These are phyloP conservation scores for Macropus fuliginosus DNA, from an alignment of 2,797 vertebrate species.

Conservation along the genomic window DNA sequence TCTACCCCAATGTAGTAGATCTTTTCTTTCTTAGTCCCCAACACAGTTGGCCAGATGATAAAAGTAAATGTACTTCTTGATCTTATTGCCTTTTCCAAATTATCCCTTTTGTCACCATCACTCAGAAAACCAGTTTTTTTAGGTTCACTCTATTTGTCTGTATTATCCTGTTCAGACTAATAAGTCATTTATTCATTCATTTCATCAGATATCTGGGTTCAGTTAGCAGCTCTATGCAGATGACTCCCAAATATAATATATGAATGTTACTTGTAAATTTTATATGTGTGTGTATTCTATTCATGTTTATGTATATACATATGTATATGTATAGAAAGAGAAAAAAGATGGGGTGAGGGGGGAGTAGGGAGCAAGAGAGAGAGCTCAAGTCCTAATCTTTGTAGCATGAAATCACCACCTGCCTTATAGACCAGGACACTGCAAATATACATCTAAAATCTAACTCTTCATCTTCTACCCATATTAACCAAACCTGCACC, in stretches of 20 bases:
- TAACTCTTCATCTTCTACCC: neutral
- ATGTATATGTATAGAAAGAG: neutral
- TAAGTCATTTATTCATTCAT: neutral
- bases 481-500: neutral
- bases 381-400: neutral
- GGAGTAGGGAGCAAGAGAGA: neutral
- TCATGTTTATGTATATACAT: neutral
- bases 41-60: neutral
- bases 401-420: neutral
- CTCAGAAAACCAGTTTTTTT: neutral
- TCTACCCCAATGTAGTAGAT: neutral
- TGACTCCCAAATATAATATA: neutral
- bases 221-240: neutral
- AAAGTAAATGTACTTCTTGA: neutral
- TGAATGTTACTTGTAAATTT: neutral
- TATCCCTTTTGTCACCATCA: neutral
- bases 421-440: neutral
- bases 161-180: neutral
- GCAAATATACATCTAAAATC: neutral
- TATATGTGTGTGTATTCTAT: neutral
- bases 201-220: neutral
- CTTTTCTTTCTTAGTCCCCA: neutral
- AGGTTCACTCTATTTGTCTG: neutral
- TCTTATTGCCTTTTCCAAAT: neutral
- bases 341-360: neutral